phyloP scores from a whole-genome alignment of 2,888 invertebrate species.

The Teleiodes luculella region DNA sequence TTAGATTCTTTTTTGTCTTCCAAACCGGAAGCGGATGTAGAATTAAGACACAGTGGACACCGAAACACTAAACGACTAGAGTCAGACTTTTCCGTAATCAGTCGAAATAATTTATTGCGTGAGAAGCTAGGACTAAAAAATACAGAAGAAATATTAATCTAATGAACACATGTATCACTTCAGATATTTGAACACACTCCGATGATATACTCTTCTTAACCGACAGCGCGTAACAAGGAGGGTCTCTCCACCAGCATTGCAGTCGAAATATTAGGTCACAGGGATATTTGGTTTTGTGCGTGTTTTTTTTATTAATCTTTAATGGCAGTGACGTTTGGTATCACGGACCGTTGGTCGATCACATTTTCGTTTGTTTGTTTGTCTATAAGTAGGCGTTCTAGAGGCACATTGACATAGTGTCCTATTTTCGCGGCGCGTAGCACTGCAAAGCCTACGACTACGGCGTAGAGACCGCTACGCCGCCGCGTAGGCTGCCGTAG shows the following conservation, averaged over 20 bases:
- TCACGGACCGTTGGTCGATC: conserved; percentile 21
- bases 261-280: conserved; percentile 65
- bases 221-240: too few species aligned
- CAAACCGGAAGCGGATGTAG: background rate
- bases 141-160: conserved; percentile 41
- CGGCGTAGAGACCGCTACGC: conserved; percentile 57
- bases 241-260: conserved; percentile 41
- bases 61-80: conserved; percentile 27
- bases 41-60: background rate
- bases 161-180: conserved; percentile 73
- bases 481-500: conserved; percentile 45
- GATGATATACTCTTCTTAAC: conserved; percentile 25
- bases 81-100: conserved; percentile 56
- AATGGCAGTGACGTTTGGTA: conserved; percentile 44
- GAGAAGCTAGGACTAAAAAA: conserved; percentile 35
- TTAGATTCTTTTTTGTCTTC: background rate
- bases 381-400: conserved; percentile 27
- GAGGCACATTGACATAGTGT: conserved; percentile 60
- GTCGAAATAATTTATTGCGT: conserved; percentile 52
- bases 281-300: conserved; percentile 33
- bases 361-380: conserved; percentile 45
- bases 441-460: conserved; percentile 69
- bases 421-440: conserved; percentile 61
- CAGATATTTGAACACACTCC: conserved; percentile 42
- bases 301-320: conserved; percentile 34